phyloP scores from a whole-genome alignment of 2,113 vertebrate genomes.

The Dipodomys stephensi region DNA sequence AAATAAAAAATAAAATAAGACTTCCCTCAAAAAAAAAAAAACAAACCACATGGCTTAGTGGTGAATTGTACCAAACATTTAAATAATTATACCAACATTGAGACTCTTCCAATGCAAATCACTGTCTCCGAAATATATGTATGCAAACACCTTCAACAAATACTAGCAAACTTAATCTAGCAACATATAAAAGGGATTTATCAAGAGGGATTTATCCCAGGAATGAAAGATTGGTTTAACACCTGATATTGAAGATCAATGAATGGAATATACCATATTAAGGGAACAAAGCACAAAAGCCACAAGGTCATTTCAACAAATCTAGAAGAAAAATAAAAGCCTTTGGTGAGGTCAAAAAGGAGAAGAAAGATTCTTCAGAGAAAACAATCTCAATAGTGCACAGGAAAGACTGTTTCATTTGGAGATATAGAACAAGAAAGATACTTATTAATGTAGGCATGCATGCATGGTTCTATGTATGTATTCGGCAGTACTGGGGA shows the following conservation, averaged over 20 bases:
- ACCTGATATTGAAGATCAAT: constrained; percentile 16
- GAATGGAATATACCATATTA: background rate
- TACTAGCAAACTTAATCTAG: constrained; percentile 21
- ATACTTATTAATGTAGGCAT: too few species aligned
- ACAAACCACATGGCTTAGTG: background rate
- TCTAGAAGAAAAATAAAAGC: background rate
- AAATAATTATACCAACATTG: constrained; percentile 45
- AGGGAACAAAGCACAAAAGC: background rate
- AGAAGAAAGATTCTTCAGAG: background rate
- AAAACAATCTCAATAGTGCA: background rate
- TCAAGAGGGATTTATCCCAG: constrained; percentile 18
- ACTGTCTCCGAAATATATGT: background rate
- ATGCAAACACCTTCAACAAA: constrained; percentile 37
- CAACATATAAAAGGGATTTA: background rate
- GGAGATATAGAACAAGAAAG: too few species aligned
- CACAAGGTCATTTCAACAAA: background rate
- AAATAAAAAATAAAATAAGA: too few species aligned
- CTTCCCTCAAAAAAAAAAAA: background rate
- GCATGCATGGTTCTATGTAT: too few species aligned
- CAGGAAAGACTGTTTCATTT: background rate
- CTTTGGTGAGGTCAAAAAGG: background rate
- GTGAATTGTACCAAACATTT: constrained; percentile 40
- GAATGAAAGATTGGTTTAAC: constrained; percentile 8
- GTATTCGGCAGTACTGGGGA: too few species aligned
- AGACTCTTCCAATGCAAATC: background rate